A percentile compares a stretch with the other conserved stretches of the same genome.
These are phyloP conservation scores for Cheirogaleus medius DNA, from an alignment of 2,113 vertebrate genomes.

Conservation along the genomic window DNA sequence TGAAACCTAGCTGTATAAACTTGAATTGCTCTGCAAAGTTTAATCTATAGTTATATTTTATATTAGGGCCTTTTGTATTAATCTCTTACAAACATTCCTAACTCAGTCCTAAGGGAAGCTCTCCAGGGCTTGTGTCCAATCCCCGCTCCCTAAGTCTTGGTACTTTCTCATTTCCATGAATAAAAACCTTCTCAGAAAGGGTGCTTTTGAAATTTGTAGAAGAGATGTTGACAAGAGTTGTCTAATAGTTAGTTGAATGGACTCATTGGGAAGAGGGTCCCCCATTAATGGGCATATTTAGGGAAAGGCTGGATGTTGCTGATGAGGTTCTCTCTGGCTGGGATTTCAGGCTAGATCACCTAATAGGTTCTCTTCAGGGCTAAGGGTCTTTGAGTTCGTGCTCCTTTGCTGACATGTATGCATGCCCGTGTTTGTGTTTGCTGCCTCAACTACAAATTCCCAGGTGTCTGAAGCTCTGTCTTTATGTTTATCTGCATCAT, in stretches of 20 bases:
- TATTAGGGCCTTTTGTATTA: background rate
- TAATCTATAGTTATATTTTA: background rate
- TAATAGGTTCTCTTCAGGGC: background rate
- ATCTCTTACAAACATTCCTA: background rate
- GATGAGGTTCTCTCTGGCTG: background rate
- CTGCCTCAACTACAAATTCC: background rate
- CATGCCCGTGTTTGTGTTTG: rapidly evolving
- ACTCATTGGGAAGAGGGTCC: background rate
- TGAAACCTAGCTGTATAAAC: background rate
- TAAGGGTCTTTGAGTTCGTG: background rate
- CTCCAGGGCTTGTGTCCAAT: background rate
- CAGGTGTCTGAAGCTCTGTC: background rate
- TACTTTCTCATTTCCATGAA: background rate
- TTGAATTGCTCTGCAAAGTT: background rate
- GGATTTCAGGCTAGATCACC: background rate
- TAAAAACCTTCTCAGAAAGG: background rate
- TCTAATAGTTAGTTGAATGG: background rate
- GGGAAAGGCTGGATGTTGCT: background rate
- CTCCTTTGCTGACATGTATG: background rate
- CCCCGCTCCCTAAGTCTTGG: background rate
- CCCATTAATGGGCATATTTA: background rate
- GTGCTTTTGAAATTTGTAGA: background rate
- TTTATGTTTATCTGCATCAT: background rate
- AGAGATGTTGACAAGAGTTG: background rate
- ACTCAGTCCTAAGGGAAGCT: background rate